A percentile compares a stretch with the other conserved stretches of the same genome.
phyloP scores from a whole-genome alignment of 1,140 invertebrate species.

The Agraylea sexmaculata region DNA sequence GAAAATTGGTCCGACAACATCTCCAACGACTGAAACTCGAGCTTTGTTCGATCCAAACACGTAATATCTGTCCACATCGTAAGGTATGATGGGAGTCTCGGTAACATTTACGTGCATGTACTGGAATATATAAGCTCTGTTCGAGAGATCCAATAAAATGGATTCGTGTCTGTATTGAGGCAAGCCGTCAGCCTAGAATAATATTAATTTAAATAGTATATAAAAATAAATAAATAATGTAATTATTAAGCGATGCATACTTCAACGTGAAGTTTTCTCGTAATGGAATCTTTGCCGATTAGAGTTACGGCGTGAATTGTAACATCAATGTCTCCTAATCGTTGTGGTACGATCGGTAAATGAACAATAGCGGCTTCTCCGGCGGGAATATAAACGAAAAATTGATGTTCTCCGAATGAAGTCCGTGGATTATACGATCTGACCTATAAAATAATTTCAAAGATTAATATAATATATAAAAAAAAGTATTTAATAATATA shows the following conservation, averaged over 20 bases:
- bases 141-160: slow-evolving; percentile 81
- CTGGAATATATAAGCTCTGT: slow-evolving; percentile 82
- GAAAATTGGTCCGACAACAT: slow-evolving; percentile 90
- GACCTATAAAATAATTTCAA: slow-evolving; percentile 29
- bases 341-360: slow-evolving; percentile 77
- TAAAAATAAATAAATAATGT: not conserved
- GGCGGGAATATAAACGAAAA: slow-evolving; percentile 76
- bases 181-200: slow-evolving; percentile 70
- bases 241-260: slow-evolving; percentile 29
- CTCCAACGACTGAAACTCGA: slow-evolving; percentile 78
- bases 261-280: slow-evolving; percentile 62
- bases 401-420: slow-evolving; percentile 85
- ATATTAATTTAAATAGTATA: slow-evolving; percentile 16
- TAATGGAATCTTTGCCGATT: slow-evolving; percentile 68
- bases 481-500: slow-evolving; percentile 4
- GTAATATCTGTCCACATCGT: slow-evolving; percentile 80
- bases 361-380: slow-evolving; percentile 74
- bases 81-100: slow-evolving; percentile 80
- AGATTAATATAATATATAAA: not conserved
- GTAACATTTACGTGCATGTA: slow-evolving; percentile 93
- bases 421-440: slow-evolving; percentile 76
- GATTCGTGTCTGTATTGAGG: slow-evolving; percentile 87
- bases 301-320: slow-evolving; percentile 74
- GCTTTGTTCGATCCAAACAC: slow-evolving; percentile 89
- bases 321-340: slow-evolving; percentile 68